Percentiles rank a stretch among this genome's conserved stretches.
phyloP scores from a whole-genome alignment of 2,113 vertebrate species.

The Theropithecus gelada region DNA sequence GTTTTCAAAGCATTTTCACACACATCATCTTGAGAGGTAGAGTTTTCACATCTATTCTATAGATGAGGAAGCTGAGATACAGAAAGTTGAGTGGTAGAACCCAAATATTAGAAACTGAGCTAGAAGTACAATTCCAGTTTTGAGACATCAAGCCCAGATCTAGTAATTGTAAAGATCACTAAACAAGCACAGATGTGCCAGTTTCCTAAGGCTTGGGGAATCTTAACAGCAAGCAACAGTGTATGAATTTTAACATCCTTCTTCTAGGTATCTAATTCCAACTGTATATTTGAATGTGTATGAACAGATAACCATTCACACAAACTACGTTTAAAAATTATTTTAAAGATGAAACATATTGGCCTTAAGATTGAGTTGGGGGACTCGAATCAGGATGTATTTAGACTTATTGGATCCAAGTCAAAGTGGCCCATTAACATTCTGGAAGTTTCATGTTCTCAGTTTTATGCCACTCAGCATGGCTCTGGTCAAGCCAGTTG shows the following conservation, averaged over 20 bases:
- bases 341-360: background rate
- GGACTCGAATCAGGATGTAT: background rate
- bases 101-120: background rate
- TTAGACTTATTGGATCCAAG: background rate
- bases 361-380: rapidly evolving
- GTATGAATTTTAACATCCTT: constrained; percentile 4
- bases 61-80: background rate
- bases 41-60: background rate
- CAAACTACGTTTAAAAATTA: background rate
- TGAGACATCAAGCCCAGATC: background rate
- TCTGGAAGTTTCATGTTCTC: background rate
- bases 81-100: background rate
- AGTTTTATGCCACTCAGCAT: background rate
- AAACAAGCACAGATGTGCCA: background rate
- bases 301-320: background rate
- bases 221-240: background rate
- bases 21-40: background rate
- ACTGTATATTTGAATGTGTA: background rate
- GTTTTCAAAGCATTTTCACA: constrained; percentile 25
- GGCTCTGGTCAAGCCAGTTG: background rate
- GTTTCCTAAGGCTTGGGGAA: background rate
- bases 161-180: background rate
- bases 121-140: background rate
- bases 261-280: constrained; percentile 1
- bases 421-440: background rate